A percentile compares a stretch with the other conserved stretches of the same genome.
Conservation (phyloP, 37 sponge, comb jelly and placozoan genomes). For the Aplysina aerophoba region DNA sequence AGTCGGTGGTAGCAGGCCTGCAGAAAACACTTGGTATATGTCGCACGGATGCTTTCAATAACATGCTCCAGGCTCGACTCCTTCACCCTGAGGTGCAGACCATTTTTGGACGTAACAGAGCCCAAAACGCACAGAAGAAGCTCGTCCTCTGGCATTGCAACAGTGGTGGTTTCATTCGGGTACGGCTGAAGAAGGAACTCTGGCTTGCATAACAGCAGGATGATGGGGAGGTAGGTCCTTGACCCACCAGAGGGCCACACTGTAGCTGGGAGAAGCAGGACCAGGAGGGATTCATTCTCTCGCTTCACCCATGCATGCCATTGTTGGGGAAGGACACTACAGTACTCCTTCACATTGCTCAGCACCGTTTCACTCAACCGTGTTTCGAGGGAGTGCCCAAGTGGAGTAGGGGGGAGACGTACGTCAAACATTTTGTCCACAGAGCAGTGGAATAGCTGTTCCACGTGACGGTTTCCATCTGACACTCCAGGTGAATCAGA, state of each 20-base stretch:
- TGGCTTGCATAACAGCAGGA: not conserved
- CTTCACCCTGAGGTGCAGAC: no score
- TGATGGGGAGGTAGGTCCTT: not conserved
- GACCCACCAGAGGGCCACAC: not conserved
- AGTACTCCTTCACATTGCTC: not conserved
- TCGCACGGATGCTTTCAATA: no score
- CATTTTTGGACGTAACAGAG: no score
- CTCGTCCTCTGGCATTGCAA: no score
- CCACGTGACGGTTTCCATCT: not conserved
- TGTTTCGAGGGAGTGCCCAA: not conserved
- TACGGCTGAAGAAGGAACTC: conserved; percentile 12
- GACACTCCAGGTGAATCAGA: no score
- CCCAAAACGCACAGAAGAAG: no score
- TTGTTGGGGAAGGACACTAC: not conserved
- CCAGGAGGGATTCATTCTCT: not conserved
- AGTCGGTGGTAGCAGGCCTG: not conserved
- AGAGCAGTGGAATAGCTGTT: not conserved
- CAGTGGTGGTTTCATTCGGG: not conserved
- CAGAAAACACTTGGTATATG: not conserved
- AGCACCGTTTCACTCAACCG: not conserved
- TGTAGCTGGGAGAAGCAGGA: not conserved
- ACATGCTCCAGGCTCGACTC: no score
- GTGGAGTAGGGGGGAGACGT: not conserved
- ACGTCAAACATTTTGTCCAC: conserved; percentile 14
- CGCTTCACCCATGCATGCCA: conserved; percentile 28